These are phyloP conservation scores for Anolis sagrei DNA, from an alignment of 2,113 vertebrate genomes.

Conservation along the genomic window DNA sequence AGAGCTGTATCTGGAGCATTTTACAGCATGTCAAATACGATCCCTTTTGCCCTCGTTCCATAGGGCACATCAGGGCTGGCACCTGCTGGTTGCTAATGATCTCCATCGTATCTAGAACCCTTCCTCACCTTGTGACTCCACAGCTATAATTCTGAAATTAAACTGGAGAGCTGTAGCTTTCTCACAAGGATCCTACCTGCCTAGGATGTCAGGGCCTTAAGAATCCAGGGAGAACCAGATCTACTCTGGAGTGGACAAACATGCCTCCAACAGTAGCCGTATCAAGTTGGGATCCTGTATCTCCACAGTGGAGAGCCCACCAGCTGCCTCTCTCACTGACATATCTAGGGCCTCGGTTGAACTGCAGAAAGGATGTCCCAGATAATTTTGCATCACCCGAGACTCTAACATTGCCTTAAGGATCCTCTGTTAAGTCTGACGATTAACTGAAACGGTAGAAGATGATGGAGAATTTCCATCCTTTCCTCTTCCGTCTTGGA, in stretches of 20 bases:
- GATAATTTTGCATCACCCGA: background rate
- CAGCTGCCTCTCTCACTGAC: background rate
- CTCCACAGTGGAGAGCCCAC: background rate
- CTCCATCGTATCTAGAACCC: background rate
- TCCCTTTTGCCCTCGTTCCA: background rate
- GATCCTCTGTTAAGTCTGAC: background rate
- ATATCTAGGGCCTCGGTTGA: background rate
- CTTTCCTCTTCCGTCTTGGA: background rate
- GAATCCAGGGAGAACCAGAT: background rate
- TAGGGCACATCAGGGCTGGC: constrained; percentile 10
- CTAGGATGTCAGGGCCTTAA: background rate
- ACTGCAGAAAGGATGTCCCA: background rate
- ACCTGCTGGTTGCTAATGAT: background rate
- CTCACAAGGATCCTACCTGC: background rate
- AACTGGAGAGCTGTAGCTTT: background rate
- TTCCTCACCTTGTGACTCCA: background rate
- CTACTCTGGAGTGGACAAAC: background rate
- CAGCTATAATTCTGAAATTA: background rate
- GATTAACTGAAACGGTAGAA: constrained; percentile 1
- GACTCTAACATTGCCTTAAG: constrained; percentile 1
- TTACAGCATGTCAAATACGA: background rate
- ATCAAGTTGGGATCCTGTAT: background rate
- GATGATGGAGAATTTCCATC: background rate
- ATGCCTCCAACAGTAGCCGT: background rate
- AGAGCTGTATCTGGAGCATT: background rate